phyloP scores from a whole-genome alignment of 2,113 vertebrate species.

The Asarcornis scutulata region DNA sequence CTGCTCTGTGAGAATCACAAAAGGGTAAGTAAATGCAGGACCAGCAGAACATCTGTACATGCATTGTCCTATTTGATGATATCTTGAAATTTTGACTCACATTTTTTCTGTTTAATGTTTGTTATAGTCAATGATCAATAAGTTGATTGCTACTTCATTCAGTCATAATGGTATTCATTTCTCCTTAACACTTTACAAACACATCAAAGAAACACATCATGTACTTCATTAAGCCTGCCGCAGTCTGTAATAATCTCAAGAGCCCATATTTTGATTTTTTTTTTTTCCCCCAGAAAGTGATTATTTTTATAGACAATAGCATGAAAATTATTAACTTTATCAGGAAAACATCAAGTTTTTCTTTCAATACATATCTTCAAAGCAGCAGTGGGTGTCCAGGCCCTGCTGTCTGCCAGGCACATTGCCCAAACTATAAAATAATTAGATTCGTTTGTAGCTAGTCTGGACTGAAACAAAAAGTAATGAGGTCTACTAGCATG shows the following conservation, averaged over 20 bases:
- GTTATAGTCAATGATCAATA: background rate
- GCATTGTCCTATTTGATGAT: background rate
- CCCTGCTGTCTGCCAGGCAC: constrained; percentile 58
- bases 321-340: constrained; percentile 48
- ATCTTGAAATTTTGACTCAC: background rate
- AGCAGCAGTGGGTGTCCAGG: constrained; percentile 38
- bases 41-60: background rate
- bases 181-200: background rate
- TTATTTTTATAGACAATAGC: constrained; percentile 17
- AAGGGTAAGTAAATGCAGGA: background rate
- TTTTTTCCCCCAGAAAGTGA: background rate
- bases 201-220: background rate
- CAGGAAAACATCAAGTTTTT: constrained; percentile 10
- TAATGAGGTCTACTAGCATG: constrained; percentile 13
- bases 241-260: background rate
- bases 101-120: background rate
- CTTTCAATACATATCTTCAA: constrained; percentile 27
- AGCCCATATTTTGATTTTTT: background rate
- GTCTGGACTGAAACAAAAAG: constrained; percentile 46
- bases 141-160: background rate
- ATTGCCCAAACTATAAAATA: constrained; percentile 63
- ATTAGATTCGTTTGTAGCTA: constrained; percentile 68
- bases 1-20: background rate
- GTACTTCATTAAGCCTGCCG: background rate
- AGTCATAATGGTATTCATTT: background rate